phyloP scores from a whole-genome alignment of 2,797 vertebrate genomes.

The Astyanax mexicanus region DNA sequence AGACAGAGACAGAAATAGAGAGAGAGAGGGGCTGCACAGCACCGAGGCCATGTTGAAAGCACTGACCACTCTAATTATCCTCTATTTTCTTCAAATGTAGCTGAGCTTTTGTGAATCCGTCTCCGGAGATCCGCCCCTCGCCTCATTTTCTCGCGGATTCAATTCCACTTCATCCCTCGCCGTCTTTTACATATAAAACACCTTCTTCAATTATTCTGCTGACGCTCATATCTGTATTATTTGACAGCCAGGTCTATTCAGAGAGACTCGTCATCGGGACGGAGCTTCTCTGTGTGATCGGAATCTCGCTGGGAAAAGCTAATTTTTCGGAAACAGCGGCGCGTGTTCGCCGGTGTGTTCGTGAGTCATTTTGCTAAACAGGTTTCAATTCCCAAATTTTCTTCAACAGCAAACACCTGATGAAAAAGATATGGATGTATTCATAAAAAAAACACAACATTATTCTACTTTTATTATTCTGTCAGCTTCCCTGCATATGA shows the following conservation, averaged over 20 bases:
- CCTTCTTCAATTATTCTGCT: conserved; percentile 80
- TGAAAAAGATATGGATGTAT: too few relatives aligned
- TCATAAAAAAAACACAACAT: too few relatives aligned
- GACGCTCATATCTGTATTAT: conserved; percentile 79
- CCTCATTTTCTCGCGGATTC: conserved; percentile 77
- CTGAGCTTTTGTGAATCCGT: conserved; percentile 70
- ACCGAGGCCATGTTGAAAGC: conserved; percentile 63
- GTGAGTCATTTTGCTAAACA: too few relatives aligned
- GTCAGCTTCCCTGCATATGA: too few relatives aligned
- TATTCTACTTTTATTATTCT: too few relatives aligned
- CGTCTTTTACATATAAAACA: conserved; percentile 84
- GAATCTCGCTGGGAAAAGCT: conserved; percentile 71
- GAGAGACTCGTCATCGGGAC: conserved; percentile 71
- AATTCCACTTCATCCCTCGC: conserved; percentile 75
- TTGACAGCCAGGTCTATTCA: conserved; percentile 72
- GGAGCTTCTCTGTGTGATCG: conserved; percentile 71
- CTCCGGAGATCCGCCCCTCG: conserved; percentile 66
- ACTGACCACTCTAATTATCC: conserved; percentile 79
- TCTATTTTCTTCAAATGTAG: conserved; percentile 79
- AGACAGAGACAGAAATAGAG: conserved; percentile 57
- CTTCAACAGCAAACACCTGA: too few relatives aligned
- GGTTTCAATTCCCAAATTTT: too few relatives aligned
- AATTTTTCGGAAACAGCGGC: conserved; percentile 49
- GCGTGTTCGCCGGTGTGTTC: conserved; percentile 2
- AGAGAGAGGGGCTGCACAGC: conserved; percentile 48